A percentile compares a stretch with the other conserved stretches of the same genome.
Evolutionary conservation across 2,113 vertebrate genomes (phyloP).

Genomic region (Chascanopsetta lugubris): DNA sequence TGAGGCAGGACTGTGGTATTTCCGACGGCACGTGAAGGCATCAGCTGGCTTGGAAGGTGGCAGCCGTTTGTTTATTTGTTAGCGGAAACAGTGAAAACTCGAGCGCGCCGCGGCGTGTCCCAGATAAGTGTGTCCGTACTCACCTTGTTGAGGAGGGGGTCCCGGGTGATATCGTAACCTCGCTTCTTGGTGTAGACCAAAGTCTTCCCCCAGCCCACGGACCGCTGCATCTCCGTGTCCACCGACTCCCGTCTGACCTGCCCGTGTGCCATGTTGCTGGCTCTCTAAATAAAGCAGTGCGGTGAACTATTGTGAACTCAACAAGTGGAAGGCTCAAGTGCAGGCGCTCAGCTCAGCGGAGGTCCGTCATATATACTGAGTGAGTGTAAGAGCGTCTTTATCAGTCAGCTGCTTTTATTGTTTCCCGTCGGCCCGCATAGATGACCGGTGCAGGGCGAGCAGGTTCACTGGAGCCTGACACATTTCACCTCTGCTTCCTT

Average conservation of each 20-base stretch:
- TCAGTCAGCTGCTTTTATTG: neutral
- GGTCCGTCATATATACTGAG: neutral
- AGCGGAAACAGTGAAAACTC: neutral
- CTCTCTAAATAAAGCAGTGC: constrained; percentile 76
- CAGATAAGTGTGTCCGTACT: neutral
- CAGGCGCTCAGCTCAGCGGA: neutral
- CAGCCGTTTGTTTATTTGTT: too few relatives aligned
- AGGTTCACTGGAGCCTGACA: neutral
- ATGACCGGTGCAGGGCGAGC: neutral
- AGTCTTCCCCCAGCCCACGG: constrained; percentile 55
- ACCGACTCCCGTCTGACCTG: constrained; percentile 74
- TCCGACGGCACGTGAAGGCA: constrained; percentile 54
- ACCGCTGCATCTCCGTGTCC: constrained; percentile 78
- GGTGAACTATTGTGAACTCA: constrained; percentile 55
- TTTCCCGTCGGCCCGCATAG: neutral
- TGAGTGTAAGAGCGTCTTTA: neutral
- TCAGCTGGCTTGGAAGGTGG: constrained; percentile 25
- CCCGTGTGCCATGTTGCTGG: constrained; percentile 76
- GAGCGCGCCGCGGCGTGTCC: neutral
- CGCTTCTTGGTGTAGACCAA: constrained; percentile 83
- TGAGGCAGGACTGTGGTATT: neutral
- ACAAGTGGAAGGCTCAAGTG: constrained; percentile 65
- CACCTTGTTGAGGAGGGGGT: constrained; percentile 90
- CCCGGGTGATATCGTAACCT: constrained; percentile 86
- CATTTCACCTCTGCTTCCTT: neutral